These are phyloP conservation scores for Castor canadensis DNA, from an alignment of 2,113 vertebrate species.

Conservation along the genomic window DNA sequence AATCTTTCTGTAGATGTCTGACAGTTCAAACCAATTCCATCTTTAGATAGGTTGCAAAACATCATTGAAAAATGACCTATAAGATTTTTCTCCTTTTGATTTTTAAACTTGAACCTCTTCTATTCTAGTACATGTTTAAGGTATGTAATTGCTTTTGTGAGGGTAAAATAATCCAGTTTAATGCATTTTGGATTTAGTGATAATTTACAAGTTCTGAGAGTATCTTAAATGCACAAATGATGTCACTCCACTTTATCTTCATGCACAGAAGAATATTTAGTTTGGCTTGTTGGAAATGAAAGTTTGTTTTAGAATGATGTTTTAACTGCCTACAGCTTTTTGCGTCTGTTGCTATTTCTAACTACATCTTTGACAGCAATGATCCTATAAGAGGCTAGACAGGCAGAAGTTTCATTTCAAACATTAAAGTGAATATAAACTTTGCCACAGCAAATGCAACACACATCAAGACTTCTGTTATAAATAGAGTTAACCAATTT, in stretches of 20 bases:
- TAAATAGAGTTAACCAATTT: background rate
- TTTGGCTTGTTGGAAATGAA: background rate
- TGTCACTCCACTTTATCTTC: background rate
- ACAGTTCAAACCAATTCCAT: background rate
- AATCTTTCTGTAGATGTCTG: background rate
- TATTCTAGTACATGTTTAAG: background rate
- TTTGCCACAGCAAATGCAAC: background rate
- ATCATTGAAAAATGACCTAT: background rate
- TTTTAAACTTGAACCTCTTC: background rate
- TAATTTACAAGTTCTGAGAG: background rate
- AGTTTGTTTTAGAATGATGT: background rate
- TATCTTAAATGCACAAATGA: background rate
- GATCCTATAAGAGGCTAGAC: background rate
- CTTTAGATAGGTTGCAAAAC: background rate
- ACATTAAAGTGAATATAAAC: constrained; percentile 18
- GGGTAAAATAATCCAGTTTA: background rate
- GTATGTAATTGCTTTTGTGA: background rate
- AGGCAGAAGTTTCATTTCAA: background rate
- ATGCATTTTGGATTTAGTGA: background rate
- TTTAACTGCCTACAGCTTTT: background rate
- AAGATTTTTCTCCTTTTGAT: background rate
- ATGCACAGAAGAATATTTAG: background rate
- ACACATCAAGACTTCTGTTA: background rate
- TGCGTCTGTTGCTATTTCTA: background rate
- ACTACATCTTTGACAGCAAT: background rate